A percentile compares a stretch with the other conserved stretches of the same genome.
Conservation (phyloP, 1,140 invertebrate genomes). For the Thaumatotibia leucotreta region DNA sequence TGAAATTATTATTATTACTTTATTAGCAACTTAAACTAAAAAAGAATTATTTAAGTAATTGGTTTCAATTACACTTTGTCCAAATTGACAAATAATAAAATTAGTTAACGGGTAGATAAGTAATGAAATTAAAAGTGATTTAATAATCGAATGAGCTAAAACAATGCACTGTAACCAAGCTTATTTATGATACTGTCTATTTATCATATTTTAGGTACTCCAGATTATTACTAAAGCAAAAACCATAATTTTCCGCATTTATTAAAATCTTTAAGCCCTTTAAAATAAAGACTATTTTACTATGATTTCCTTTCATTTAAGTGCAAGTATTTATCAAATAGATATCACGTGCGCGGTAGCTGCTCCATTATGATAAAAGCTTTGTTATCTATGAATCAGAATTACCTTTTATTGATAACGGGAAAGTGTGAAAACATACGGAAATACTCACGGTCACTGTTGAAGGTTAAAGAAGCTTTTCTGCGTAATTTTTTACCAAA, state of each 20-base stretch:
- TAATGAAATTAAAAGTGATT: not conserved
- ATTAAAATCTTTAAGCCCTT: slow-evolving; percentile 30
- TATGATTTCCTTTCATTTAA: not conserved
- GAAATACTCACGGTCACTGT: not conserved
- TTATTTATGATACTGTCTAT: not conserved
- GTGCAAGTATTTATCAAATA: slow-evolving; percentile 9
- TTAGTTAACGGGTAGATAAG: not conserved
- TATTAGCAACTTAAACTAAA: too few species aligned
- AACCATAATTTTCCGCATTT: not conserved
- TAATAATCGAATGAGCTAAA: not conserved
- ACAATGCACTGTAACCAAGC: not conserved
- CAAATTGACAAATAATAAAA: too few species aligned
- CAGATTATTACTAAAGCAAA: not conserved
- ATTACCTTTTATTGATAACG: slow-evolving; percentile 43
- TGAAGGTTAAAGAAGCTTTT: too few species aligned
- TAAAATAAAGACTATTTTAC: slow-evolving; percentile 18
- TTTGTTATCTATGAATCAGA: slow-evolving; percentile 46
- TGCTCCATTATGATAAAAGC: slow-evolving; percentile 65
- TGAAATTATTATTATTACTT: too few species aligned
- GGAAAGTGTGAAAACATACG: not conserved
- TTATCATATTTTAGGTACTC: not conserved
- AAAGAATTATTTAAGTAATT: too few species aligned
- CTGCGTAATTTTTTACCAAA: too few species aligned
- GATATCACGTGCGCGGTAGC: slow-evolving; percentile 42
- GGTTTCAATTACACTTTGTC: too few species aligned